Base-by-base conservation (phyloP, 2,113 vertebrate species). In the Elachura formosa region DNA sequence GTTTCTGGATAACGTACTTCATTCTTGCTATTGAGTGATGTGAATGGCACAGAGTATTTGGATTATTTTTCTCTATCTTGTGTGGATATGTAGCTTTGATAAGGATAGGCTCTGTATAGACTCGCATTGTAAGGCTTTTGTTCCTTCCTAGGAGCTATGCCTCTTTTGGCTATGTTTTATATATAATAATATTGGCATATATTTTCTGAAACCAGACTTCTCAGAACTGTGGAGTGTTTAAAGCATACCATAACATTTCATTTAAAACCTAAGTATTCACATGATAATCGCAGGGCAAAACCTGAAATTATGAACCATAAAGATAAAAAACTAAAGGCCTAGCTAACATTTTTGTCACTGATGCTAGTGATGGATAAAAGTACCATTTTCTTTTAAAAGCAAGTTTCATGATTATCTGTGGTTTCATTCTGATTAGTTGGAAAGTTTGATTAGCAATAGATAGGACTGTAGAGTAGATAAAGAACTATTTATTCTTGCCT, bases 341-440 rank as follows among this genome's bases (percentile, higher is more conserved):
- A 51, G 43, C 40, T 91, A 69, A 58, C 10, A 3, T 59, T 89
- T 84, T 82, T 66, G 41, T 45, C 24, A 18, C 62, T 66, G 67
- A 52, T 89, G 19, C n/a, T n/a, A 45, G 23, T 49, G 34, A 61
- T 87, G 41, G 59, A 78, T 93, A 76, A 41, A 72, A 87, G 41
- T 61, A 41, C 29, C 0, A 11, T 80, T 43, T 54, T 61, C 67
- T 64, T 87, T 94, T 61, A 17, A 18, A 91, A 84, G 38, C 11
- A 81, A 4, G 34, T 84, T 88, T 95, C 51, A 5, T 73, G 21
- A 54, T 92, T 84, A 76, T 87, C 81, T 94, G 67, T 83, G 59
- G 55, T 96, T 96, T 95, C 55, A 18, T 87, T 95, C 63, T 91
- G 82, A 93, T 96, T 88, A 62, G 67, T 38, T 91, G 93, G 93